Base-by-base conservation (phyloP, 2,797 vertebrate species). In the Brachymystax lenok region DNA sequence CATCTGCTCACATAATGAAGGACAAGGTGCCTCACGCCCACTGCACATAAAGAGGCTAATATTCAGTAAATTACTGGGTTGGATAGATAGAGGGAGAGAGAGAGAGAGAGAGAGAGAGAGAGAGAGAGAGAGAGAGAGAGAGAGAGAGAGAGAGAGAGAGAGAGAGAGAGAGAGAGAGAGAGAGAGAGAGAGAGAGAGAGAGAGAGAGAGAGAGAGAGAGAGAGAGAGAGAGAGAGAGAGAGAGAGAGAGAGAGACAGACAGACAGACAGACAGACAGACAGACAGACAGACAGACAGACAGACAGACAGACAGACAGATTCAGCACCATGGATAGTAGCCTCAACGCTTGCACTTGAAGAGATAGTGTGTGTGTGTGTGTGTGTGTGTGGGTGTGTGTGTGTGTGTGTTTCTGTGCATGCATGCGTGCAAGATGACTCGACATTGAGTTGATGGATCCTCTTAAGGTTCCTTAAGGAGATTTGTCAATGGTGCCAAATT, bases 121-220 rank as follows among this genome's bases (percentile, higher is more conserved):
- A 27, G 63, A 75, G 3, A 54, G 46, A 69, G 52, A 30, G 24
- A 50, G 74, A 74, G 82, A 83, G 3, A 51, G 50, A 51, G 50
- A 52, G 13, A 52, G 51, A 52, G 16, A 3, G 3, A 16, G 16
- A 52, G 51, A 52, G 1, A 52, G 28, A 30, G 28, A 74, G 28
- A 71, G 69, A 77, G 75, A 27, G 63, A 75, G 3, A 54, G 46
- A 69, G 52, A 30, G 24, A 50, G 74, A 74, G 82, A 83, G 3
- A 51, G 50, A 51, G 50, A 52, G 13, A 52, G 51, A 52, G 16
- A 3, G 3, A 16, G 16, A 52, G 51, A 52, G 1, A 52, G 28
- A 30, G 28, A 46, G 40, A 12, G 3, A 46, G 61, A 84, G 82
- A 80, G 72, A 79, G 78, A 72, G 66, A 75, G 68, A 75, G 4